Evolutionary conservation across 2,113 vertebrate species (phyloP).

Genomic region (Lepus americanus): DNA sequence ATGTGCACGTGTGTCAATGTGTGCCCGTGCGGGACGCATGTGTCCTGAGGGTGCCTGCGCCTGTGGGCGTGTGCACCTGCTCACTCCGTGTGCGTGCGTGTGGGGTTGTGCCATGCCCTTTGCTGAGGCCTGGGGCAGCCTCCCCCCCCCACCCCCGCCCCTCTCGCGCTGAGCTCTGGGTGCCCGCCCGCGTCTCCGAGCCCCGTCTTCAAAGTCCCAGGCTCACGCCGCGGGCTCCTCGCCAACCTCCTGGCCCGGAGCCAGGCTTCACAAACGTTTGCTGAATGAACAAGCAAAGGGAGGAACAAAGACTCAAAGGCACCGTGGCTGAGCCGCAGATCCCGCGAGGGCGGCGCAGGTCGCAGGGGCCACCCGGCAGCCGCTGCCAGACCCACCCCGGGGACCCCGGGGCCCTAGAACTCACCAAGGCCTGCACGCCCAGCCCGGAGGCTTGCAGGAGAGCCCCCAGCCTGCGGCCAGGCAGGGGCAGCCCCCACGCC

Average conservation of each 20-base stretch:
- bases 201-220: not conserved
- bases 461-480: not conserved
- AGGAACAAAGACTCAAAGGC: not conserved
- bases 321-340: not conserved
- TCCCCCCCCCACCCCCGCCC: not conserved
- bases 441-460: not conserved
- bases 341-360: fast-evolving
- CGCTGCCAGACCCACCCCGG: not conserved
- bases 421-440: not conserved
- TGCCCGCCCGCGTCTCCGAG: not conserved
- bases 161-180: not conserved
- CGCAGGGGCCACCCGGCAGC: fast-evolving
- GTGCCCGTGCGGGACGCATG: not conserved
- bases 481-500: not conserved
- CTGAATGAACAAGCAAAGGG: not conserved
- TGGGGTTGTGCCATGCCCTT: no score
- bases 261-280: not conserved
- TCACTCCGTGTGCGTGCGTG: no score
- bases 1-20: not conserved
- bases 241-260: not conserved
- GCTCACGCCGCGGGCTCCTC: not conserved
- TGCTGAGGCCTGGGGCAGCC: not conserved
- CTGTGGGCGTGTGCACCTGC: not conserved
- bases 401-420: not conserved
- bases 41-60: no score